A percentile compares a stretch with the other conserved stretches of the same genome.
Evolutionary conservation across 2,797 vertebrate genomes (phyloP).

Genomic region (Sebastes matsubarae): DNA sequence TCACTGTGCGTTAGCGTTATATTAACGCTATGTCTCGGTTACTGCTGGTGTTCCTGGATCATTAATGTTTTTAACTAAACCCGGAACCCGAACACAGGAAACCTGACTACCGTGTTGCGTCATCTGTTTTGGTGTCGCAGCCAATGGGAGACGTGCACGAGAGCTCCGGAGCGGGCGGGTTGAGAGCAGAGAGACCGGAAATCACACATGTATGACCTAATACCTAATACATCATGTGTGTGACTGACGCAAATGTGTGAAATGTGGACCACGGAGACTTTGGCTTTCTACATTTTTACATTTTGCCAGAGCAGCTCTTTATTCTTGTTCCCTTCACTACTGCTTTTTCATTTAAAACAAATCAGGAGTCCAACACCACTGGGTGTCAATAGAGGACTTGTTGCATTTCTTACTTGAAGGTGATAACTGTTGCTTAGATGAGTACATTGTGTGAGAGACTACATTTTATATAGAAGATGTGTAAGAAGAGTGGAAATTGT

Average conservation of each 20-base stretch:
- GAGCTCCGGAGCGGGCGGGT: no score
- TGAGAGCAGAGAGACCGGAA: not conserved
- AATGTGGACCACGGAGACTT: not conserved
- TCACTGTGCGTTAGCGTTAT: not conserved
- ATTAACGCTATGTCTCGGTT: not conserved
- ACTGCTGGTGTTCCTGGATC: not conserved
- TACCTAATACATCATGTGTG: not conserved
- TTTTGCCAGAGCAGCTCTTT: not conserved
- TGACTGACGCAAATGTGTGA: not conserved
- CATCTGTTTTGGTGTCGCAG: not conserved
- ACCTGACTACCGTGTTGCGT: constrained; percentile 1
- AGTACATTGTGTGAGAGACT: not conserved
- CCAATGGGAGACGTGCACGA: constrained; percentile 31
- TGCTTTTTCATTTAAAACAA: not conserved
- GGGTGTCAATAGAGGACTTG: not conserved
- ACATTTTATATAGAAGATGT: not conserved
- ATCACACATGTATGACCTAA: not conserved
- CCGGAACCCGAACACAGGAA: not conserved
- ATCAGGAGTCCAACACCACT: no score
- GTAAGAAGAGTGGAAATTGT: not conserved
- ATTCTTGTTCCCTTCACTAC: not conserved
- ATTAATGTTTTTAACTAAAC: not conserved
- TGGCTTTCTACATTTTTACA: not conserved
- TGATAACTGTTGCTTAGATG: not conserved
- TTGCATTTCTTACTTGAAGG: no score